phyloP scores from a whole-genome alignment of 2,797 vertebrate genomes.

The Alauda arvensis region DNA sequence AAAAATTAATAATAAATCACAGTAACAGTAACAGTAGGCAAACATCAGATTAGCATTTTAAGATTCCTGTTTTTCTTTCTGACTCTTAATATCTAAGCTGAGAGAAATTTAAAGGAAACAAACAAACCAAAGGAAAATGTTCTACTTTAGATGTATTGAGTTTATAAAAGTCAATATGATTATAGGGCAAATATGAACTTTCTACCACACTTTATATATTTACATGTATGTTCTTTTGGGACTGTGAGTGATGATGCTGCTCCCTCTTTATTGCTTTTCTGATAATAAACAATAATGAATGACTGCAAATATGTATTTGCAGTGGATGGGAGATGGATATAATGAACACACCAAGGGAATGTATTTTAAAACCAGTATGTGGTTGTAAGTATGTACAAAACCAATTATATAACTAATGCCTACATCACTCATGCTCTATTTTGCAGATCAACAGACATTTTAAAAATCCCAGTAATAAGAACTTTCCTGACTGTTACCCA shows the following conservation, averaged over 20 bases:
- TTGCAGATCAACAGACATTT: slow-evolving; percentile 54
- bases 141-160: neutral
- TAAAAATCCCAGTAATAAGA: slow-evolving; percentile 52
- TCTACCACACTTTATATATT: neutral
- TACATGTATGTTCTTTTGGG: neutral
- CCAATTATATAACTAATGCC: slow-evolving; percentile 49
- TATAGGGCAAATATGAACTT: neutral
- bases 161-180: neutral
- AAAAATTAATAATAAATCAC: neutral
- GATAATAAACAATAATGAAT: slow-evolving; percentile 54
- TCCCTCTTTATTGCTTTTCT: slow-evolving; percentile 48
- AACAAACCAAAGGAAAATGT: neutral
- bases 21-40: neutral
- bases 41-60: neutral
- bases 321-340: slow-evolving; percentile 18
- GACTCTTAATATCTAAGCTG: neutral
- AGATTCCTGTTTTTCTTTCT: neutral
- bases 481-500: slow-evolving; percentile 32
- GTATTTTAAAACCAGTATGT: slow-evolving; percentile 54
- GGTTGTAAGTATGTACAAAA: slow-evolving; percentile 35
- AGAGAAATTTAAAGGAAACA: neutral
- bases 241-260: neutral
- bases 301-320: slow-evolving; percentile 34
- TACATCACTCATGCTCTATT: slow-evolving; percentile 40
- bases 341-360: slow-evolving; percentile 46